Percentiles rank a stretch among this genome's conserved stretches.
Conservation (phyloP, 2,797 vertebrate species). For the Gallinago solitaria region DNA sequence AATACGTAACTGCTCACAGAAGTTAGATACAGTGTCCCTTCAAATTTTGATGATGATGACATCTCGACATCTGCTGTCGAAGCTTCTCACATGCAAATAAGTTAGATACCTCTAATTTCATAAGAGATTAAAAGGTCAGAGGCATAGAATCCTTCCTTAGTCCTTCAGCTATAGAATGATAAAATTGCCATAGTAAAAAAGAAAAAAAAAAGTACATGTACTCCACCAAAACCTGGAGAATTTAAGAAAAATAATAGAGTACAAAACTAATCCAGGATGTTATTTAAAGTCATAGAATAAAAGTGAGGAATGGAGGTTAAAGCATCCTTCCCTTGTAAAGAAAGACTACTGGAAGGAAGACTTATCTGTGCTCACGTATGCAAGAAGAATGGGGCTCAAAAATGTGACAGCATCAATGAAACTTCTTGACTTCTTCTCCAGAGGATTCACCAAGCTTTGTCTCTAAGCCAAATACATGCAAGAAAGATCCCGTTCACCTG, state of each 20-base stretch:
- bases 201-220: background rate
- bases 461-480: background rate
- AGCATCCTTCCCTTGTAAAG: background rate
- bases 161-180: background rate
- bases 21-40: background rate
- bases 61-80: background rate
- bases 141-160: background rate
- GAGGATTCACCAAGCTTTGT: background rate
- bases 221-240: background rate
- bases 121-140: background rate
- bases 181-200: background rate
- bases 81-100: background rate
- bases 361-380: background rate
- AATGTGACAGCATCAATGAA: background rate
- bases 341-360: background rate
- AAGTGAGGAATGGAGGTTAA: background rate
- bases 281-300: background rate
- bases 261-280: background rate
- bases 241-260: background rate
- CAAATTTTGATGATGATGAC: background rate
- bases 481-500: background rate
- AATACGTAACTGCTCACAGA: background rate
- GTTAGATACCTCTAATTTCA: background rate
- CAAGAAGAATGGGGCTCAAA: background rate
- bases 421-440: background rate